These are phyloP conservation scores for Caradrina kadenii DNA, from an alignment of 2,888 invertebrate genomes.

Conservation along the genomic window DNA sequence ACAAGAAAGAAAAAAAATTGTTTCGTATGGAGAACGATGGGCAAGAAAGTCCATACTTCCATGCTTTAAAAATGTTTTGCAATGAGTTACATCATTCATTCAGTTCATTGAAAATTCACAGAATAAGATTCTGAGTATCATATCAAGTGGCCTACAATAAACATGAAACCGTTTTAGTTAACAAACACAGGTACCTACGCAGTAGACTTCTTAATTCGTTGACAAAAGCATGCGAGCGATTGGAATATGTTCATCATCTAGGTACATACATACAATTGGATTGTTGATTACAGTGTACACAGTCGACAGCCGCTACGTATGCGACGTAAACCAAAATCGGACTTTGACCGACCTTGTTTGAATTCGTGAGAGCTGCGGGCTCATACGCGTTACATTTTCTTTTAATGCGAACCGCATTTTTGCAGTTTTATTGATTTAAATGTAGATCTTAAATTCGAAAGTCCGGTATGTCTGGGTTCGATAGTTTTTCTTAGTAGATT, in stretches of 20 bases:
- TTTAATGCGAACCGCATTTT: conserved; percentile 69
- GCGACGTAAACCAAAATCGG: conserved; percentile 72
- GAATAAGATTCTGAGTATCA: not conserved
- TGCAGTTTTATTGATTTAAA: conserved; percentile 49
- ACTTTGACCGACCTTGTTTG: conserved; percentile 84
- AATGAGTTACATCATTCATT: too few species aligned
- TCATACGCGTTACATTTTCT: conserved; percentile 53
- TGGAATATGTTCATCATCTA: conserved; percentile 6
- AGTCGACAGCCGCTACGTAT: conserved; percentile 21
- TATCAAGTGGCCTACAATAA: not conserved
- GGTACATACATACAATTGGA: conserved; percentile 1
- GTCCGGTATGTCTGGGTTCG: conserved; percentile 2
- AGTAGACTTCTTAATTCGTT: conserved; percentile 3
- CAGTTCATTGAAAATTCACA: not conserved
- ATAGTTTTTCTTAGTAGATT: not conserved
- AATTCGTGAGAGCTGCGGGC: conserved; percentile 62
- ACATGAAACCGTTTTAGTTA: not conserved
- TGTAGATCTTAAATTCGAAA: conserved; percentile 16
- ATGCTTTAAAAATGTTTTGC: too few species aligned
- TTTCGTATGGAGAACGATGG: too few species aligned
- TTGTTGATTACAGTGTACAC: conserved; percentile 29
- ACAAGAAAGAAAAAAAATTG: too few species aligned
- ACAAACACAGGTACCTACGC: not conserved
- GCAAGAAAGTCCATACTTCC: too few species aligned
- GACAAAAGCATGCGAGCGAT: conserved; percentile 7